Evolutionary conservation across 2,113 vertebrate genomes (phyloP), one percentile per base, ranked within the genome.

Genomic region (Periophthalmodon schlosseri): DNA sequence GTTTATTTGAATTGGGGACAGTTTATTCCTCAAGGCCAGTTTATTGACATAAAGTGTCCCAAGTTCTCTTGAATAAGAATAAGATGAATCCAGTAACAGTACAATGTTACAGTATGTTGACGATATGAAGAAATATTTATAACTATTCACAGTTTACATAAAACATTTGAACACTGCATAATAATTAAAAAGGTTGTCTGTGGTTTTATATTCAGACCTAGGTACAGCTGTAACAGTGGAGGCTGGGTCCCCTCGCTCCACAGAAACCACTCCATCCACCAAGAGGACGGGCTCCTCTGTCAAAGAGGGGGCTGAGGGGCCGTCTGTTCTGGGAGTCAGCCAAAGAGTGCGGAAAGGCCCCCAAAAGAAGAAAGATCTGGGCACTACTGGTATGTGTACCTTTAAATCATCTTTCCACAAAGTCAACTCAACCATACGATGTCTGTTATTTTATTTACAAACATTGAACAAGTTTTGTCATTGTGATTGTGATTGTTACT

Each of bases 341-440:
- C 96, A 96, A 91, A 90, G 94, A 44, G 96, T 96, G 24, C 94
- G 90, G 75, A 93, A 92, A 69, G 94, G 91, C 50, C 90, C 96
- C 61, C 95, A 94, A 66, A 94, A 94, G 80, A 99, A 99, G 80
- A 97, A 98, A 84, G 97, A 99, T 85, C 92, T 97, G 0, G 97
- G 97, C 69, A 93, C 87, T 6, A 58, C 94, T 61, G 97, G 97
- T 99, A 94, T 36, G 86, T 61, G 54, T 74, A 21, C 56, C 39
- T 57, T 28, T 61, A 28, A 57, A 24, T 28, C 4, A 33, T 34
- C 15, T 33, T 33, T 33, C 60, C 15, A 33, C 12, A 63, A 24
- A 34, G 28, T 33, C 6, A 33, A 24, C 14, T 33, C 15, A 33
- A 24, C 14, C 14, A 8, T 7, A 34, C 28, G 24, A 3, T 57